Evolutionary conservation across 1,140 invertebrate species (phyloP).

Genomic region (Metopolophium dirhodum): DNA sequence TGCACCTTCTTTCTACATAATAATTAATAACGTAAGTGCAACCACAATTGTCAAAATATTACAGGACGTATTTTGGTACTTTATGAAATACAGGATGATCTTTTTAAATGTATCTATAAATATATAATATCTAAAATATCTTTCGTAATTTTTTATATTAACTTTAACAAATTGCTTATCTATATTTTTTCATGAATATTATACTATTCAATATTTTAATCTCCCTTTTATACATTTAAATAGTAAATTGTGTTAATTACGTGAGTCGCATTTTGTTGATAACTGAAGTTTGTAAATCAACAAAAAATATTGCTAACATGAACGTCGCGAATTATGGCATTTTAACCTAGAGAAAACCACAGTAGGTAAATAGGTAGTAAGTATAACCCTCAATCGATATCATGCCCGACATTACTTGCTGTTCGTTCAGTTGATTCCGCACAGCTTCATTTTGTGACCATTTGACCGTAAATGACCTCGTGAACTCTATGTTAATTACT

Average conservation of each 20-base stretch:
- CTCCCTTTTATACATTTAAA: background rate
- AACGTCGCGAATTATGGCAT: background rate
- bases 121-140: background rate
- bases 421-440: background rate
- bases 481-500: background rate
- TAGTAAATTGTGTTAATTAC: no score
- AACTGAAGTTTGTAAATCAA: background rate
- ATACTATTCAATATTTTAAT: background rate
- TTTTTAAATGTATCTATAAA: background rate
- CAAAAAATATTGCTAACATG: background rate
- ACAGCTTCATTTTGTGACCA: conserved; percentile 18
- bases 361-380: background rate
- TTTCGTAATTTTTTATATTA: background rate
- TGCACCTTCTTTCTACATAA: background rate
- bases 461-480: background rate
- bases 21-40: background rate
- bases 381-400: conserved; percentile 17
- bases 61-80: background rate
- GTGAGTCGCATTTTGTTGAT: no score
- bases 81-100: background rate
- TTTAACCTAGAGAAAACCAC: background rate
- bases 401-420: background rate
- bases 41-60: background rate
- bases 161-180: background rate
- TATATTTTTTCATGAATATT: background rate